A percentile compares a stretch with the other conserved stretches of the same genome.
These are phyloP conservation scores for Bombus huntii DNA, from an alignment of 1,140 invertebrate genomes.

Conservation along the genomic window DNA sequence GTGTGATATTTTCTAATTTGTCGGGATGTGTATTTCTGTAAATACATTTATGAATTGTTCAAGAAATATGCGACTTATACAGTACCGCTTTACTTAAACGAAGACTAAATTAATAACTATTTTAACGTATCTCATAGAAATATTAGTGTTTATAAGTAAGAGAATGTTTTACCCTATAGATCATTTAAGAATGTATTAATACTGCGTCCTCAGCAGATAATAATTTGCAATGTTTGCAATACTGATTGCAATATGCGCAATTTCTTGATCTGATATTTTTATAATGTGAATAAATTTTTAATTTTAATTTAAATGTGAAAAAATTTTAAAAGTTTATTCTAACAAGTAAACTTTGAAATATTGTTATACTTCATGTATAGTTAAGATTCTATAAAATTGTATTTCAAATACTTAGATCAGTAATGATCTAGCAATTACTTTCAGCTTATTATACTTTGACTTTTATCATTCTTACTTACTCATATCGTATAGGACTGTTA, in stretches of 20 bases:
- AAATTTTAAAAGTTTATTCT: too few relatives aligned
- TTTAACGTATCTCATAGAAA: background rate
- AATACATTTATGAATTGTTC: background rate
- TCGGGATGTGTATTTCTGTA: background rate
- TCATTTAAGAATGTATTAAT: background rate
- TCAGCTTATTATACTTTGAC: too few relatives aligned
- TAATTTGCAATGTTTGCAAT: background rate
- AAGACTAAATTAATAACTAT: background rate
- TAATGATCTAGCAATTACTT: too few relatives aligned
- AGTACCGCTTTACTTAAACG: background rate
- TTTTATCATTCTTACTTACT: too few relatives aligned
- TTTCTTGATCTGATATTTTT: background rate
- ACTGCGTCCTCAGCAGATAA: background rate
- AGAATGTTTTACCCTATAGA: background rate
- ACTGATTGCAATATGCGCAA: background rate
- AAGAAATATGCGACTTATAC: constrained; percentile 7
- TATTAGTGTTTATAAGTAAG: background rate
- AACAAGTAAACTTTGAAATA: background rate
- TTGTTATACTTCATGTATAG: too few relatives aligned
- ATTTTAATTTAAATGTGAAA: too few relatives aligned
- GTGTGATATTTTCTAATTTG: background rate
- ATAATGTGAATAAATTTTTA: background rate
- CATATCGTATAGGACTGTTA: too few relatives aligned
- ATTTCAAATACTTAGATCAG: too few relatives aligned
- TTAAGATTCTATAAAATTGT: too few relatives aligned